Percentiles rank a stretch among this genome's conserved stretches.
Conservation (phyloP, 2,888 invertebrate species). For the Pogonocherus hispidulus region DNA sequence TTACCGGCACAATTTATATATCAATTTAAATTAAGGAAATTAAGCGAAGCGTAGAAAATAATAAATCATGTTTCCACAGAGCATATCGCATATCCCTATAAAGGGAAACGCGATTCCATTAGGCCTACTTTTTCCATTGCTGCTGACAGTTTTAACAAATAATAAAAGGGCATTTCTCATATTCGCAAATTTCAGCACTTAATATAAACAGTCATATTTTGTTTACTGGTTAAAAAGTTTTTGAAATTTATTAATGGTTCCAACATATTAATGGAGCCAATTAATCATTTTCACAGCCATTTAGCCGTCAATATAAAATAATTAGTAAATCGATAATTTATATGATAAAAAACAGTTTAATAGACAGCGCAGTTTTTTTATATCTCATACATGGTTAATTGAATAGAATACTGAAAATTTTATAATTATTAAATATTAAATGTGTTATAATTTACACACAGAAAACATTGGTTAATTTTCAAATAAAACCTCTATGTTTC, state of each 20-base stretch:
- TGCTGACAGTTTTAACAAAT: neutral
- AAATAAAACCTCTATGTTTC: no score
- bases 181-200: conserved; percentile 4
- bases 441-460: no score
- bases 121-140: neutral
- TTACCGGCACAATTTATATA: neutral
- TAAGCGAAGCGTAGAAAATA: neutral
- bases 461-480: no score
- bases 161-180: neutral
- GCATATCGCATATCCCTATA: neutral
- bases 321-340: conserved; percentile 11
- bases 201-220: conserved; percentile 9
- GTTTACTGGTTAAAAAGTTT: conserved; percentile 8
- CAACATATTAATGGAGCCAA: conserved; percentile 13
- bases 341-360: neutral
- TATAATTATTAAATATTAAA: no score
- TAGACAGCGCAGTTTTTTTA: neutral
- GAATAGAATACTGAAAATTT: no score
- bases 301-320: conserved; percentile 17
- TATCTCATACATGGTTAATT: no score
- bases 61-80: conserved; percentile 1
- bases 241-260: conserved; percentile 18
- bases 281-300: conserved; percentile 18
- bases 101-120: neutral
- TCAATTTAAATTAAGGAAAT: conserved; percentile 6